Evolutionary conservation across 1,140 invertebrate genomes (phyloP), one percentile per base, ranked within the genome.

Genomic region (Aporrectodea caliginosa): DNA sequence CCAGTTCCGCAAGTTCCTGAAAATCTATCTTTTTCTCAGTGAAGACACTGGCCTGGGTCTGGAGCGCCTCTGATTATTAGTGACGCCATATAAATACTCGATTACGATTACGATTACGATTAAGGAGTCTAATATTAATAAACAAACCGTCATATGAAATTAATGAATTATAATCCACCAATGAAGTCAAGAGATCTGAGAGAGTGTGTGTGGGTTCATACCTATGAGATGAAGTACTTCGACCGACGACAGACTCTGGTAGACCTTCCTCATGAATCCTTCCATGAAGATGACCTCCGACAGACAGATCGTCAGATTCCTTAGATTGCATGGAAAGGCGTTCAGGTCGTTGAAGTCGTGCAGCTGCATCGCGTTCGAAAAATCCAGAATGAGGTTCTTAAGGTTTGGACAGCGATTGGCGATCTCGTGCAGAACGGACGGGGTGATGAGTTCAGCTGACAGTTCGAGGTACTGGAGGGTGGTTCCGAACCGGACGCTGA

Each of bases 251-350:
- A 99, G 98, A 86, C 98, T 99, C 86, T 98, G 99, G 88, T 99
- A 99, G 81, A 99, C 99, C 89, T 99, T 98, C 80, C 98, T 90
- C 96, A 99, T 99, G 86, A 99, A 99, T n/a, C 98, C 98, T 89
- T 99, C 98, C 93, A 99, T 97, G 88, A 99, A 99, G 86, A 99
- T 99, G 73, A 99, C 98, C 88, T 99, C 98, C 0, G 96, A 98
- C 0, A 99, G 89, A 84, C 98, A 99, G 84, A 99, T 95, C 87
- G 97, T 98, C 89, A 99, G 92, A 85, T 96, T 98, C 34, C 93
- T 92, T 2, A 99, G 89, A 87, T 98, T 98, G n/a, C 97, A 98
- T 16, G 98, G 98, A 89, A 99, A 99, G 6, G 95, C 93, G 34
- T 98, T 95, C 90, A 99, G 93, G 86, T 99, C 98, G 78, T 95